phyloP scores from a whole-genome alignment of 1,140 invertebrate genomes.

The Drosophila lowei region DNA sequence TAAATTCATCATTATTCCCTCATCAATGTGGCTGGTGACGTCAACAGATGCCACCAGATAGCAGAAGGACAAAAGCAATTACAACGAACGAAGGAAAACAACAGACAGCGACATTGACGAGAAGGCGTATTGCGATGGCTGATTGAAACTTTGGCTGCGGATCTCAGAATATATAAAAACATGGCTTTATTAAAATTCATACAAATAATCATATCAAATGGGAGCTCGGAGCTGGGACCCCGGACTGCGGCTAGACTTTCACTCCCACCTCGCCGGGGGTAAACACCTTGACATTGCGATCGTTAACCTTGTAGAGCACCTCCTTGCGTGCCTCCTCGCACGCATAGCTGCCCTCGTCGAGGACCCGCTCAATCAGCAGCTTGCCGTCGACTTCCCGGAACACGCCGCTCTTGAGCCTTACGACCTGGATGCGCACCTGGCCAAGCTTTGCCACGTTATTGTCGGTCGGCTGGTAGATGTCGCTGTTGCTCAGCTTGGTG shows the following conservation, averaged over 20 bases:
- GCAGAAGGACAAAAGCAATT: slow-evolving; percentile 32
- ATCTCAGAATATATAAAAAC: slow-evolving; percentile 59
- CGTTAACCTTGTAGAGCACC: slow-evolving; percentile 88
- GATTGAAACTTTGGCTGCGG: slow-evolving; percentile 11
- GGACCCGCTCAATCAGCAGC: slow-evolving; percentile 84
- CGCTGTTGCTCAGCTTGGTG: slow-evolving; percentile 84
- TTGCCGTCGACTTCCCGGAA: slow-evolving; percentile 88
- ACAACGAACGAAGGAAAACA: slow-evolving; percentile 23
- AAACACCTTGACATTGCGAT: slow-evolving; percentile 88
- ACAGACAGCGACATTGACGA: slow-evolving; percentile 16
- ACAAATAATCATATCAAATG: slow-evolving; percentile 27
- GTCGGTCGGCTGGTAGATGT: slow-evolving; percentile 84
- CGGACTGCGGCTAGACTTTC: slow-evolving; percentile 42
- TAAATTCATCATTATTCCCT: slow-evolving; percentile 69
- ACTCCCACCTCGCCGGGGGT: slow-evolving; percentile 85
- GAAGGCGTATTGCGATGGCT: slow-evolving; percentile 15
- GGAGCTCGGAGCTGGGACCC: no score
- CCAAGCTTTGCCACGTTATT: slow-evolving; percentile 86
- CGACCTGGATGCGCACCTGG: slow-evolving; percentile 86
- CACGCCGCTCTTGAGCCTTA: slow-evolving; percentile 86
- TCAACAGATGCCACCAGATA: slow-evolving; percentile 57
- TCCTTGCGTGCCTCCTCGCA: slow-evolving; percentile 77
- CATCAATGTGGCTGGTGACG: slow-evolving; percentile 39
- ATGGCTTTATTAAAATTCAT: slow-evolving; percentile 73
- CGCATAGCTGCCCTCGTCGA: slow-evolving; percentile 77